A percentile compares a stretch with the other conserved stretches of the same genome.
phyloP scores from a whole-genome alignment of 2,797 vertebrate species.

The Siniperca undulata region DNA sequence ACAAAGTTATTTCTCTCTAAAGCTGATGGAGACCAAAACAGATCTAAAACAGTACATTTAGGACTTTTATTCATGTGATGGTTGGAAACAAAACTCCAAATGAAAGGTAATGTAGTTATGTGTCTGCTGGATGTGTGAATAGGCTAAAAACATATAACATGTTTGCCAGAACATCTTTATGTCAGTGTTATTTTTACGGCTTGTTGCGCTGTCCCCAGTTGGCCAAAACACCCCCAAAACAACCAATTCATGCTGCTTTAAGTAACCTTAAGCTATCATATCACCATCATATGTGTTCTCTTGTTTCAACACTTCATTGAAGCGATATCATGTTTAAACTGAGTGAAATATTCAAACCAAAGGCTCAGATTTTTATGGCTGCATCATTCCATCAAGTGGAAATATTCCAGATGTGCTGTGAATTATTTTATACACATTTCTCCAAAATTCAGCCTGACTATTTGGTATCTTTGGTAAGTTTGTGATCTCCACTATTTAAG shows the following conservation, averaged over 20 bases:
- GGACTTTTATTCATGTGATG: not conserved
- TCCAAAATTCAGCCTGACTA: not conserved
- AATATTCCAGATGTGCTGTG: too few species aligned
- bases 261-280: not conserved
- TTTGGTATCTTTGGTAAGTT: not conserved
- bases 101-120: not conserved
- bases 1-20: not conserved
- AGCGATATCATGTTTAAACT: not conserved
- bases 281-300: not conserved
- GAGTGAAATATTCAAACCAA: not conserved
- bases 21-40: not conserved
- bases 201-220: too few species aligned
- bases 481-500: not conserved
- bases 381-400: too few species aligned
- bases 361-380: too few species aligned
- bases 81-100: not conserved
- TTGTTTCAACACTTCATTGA: not conserved
- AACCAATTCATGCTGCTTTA: not conserved
- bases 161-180: too few species aligned
- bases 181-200: too few species aligned
- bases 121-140: not conserved
- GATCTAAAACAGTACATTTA: not conserved
- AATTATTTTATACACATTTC: too few species aligned
- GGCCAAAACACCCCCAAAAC: too few species aligned
- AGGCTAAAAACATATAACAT: too few species aligned